Percentiles rank a stretch among this genome's conserved stretches.
phyloP scores from a whole-genome alignment of 1,140 invertebrate species.

The Hestina assimilis region DNA sequence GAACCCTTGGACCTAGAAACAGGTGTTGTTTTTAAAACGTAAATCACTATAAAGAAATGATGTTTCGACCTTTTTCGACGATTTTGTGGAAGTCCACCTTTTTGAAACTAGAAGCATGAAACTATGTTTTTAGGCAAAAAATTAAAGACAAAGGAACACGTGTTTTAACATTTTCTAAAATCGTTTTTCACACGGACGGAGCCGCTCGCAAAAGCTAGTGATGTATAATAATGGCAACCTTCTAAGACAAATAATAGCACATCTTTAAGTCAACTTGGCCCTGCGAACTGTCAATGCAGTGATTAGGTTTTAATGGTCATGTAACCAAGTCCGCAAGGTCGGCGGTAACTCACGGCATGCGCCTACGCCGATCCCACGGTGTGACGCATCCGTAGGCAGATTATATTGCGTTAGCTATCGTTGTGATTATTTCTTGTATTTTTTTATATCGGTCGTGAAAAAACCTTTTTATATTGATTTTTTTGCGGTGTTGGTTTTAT shows the following conservation, averaged over 20 bases:
- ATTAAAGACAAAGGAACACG: too few species aligned
- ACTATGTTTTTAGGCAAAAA: too few species aligned
- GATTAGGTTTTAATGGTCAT: constrained; percentile 20
- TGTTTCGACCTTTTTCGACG: too few species aligned
- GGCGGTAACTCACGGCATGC: neutral
- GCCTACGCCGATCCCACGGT: constrained; percentile 18
- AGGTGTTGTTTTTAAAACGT: too few species aligned
- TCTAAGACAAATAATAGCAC: constrained; percentile 13
- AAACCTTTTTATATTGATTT: neutral
- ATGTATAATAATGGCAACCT: too few species aligned
- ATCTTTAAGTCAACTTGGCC: constrained; percentile 3
- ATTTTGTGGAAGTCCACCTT: too few species aligned
- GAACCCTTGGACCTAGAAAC: too few species aligned
- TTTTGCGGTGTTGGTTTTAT: neutral
- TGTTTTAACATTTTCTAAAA: too few species aligned
- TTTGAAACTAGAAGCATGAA: too few species aligned
- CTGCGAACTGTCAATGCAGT: constrained; percentile 17
- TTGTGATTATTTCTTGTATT: neutral
- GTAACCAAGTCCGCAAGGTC: constrained; percentile 8
- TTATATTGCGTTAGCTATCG: constrained; percentile 3
- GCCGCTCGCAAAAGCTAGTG: too few species aligned
- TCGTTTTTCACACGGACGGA: too few species aligned
- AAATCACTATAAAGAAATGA: too few species aligned
- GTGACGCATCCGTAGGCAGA: constrained; percentile 23
- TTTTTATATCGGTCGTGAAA: neutral